These are phyloP conservation scores for Drosophila buzzatii DNA, from an alignment of 2,888 invertebrate species.

Conservation along the genomic window DNA sequence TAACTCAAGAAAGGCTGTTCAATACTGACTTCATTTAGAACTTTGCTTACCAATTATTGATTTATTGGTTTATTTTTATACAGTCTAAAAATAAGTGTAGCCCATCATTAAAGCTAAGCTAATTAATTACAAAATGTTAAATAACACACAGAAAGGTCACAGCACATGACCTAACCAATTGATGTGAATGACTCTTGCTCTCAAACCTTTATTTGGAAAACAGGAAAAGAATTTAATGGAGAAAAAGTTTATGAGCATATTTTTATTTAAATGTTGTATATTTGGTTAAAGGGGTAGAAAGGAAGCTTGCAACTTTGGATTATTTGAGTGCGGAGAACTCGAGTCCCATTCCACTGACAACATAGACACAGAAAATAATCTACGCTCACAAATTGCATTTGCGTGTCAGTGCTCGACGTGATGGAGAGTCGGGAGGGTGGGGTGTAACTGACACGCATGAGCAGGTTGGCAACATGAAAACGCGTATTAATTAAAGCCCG, in stretches of 20 bases:
- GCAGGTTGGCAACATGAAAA: conserved; percentile 64
- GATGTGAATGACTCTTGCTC: not conserved
- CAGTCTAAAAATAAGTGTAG: not conserved
- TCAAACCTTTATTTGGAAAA: not conserved
- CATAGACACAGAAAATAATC: conserved; percentile 52
- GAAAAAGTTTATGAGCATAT: not conserved
- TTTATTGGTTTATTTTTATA: not conserved
- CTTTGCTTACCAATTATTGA: not conserved
- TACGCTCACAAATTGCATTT: conserved; percentile 73
- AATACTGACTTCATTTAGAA: not conserved
- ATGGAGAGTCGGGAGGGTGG: not conserved
- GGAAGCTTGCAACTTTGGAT: conserved; percentile 5
- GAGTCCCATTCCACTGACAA: conserved; percentile 28
- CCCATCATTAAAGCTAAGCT: not conserved
- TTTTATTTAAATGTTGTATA: conserved; percentile 47
- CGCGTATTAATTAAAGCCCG: conserved; percentile 72
- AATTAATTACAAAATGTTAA: not conserved
- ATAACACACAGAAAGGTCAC: not conserved
- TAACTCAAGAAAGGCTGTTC: not conserved
- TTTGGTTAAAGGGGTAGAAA: not conserved
- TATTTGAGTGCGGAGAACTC: not conserved
- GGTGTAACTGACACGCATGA: conserved; percentile 41
- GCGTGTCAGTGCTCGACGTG: conserved; percentile 54
- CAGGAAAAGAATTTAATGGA: not conserved
- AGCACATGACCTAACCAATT: not conserved